Evolutionary conservation across 2,797 vertebrate species (phyloP).

Genomic region (Clarias laeviceps): DNA sequence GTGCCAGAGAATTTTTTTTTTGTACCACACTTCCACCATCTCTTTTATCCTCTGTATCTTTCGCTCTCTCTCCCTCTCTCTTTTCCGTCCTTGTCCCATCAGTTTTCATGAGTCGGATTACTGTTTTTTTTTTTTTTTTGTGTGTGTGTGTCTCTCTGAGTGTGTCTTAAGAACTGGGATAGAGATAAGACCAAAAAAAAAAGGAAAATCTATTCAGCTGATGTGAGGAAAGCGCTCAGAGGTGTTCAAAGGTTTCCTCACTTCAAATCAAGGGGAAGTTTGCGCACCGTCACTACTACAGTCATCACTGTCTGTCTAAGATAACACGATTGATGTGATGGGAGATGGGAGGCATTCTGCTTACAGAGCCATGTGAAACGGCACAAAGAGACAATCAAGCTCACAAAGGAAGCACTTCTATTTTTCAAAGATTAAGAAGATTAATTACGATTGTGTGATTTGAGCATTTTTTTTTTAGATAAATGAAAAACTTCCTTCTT

Average conservation of each 20-base stretch:
- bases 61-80: slow-evolving; percentile 43
- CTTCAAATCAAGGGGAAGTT: slow-evolving; percentile 43
- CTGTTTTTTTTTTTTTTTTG: neutral
- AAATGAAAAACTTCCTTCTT: no score
- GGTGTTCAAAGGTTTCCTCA: slow-evolving; percentile 24
- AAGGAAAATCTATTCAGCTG: slow-evolving; percentile 67
- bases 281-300: slow-evolving; percentile 35
- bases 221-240: slow-evolving; percentile 38
- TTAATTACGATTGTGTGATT: neutral
- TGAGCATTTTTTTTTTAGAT: neutral
- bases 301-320: slow-evolving; percentile 47
- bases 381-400: neutral
- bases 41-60: slow-evolving; percentile 46
- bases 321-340: slow-evolving; percentile 49
- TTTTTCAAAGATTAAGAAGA: neutral
- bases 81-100: no score
- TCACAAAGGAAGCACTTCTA: neutral
- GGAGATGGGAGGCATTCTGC: neutral
- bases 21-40: slow-evolving; percentile 15
- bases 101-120: slow-evolving; percentile 14
- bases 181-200: slow-evolving; percentile 31
- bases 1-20: neutral
- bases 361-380: neutral
- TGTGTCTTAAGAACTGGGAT: neutral
- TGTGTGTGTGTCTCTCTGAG: no score